Evolutionary conservation across 2,113 vertebrate genomes (phyloP).

Genomic region (Prunella fulvescens): DNA sequence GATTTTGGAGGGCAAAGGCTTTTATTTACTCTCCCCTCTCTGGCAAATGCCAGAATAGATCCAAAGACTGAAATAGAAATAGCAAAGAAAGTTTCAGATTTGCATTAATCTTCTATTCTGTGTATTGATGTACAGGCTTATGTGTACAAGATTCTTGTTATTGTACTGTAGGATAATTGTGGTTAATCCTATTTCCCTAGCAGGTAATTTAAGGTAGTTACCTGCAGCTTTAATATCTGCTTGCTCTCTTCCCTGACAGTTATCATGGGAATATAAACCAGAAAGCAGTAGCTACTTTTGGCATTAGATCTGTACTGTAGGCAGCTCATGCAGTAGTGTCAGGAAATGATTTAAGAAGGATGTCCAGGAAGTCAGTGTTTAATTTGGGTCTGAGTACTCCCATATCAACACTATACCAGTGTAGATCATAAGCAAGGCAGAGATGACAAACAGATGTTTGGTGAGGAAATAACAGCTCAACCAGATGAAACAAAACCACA

Average conservation of each 20-base stretch:
- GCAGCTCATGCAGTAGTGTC: neutral
- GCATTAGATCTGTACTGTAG: neutral
- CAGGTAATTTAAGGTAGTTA: neutral
- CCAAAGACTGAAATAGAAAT: neutral
- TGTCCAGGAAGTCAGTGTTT: conserved; percentile 1
- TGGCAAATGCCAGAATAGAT: neutral
- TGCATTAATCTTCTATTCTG: neutral
- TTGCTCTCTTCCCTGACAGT: neutral
- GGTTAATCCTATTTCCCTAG: neutral
- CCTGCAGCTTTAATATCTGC: neutral
- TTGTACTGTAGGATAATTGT: neutral
- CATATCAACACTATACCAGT: neutral
- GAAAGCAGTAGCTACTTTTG: conserved; percentile 4
- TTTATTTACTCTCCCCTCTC: neutral
- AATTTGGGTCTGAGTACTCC: conserved; percentile 25
- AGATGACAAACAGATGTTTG: conserved; percentile 27
- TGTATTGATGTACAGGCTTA: neutral
- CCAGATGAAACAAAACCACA: neutral
- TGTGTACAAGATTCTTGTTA: neutral
- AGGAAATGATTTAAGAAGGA: conserved; percentile 44
- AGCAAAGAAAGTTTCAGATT: neutral
- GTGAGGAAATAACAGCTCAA: neutral
- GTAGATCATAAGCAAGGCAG: neutral
- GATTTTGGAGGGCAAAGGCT: neutral
- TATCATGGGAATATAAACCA: neutral